Conservation (phyloP, 2,113 vertebrate species). For the Platichthys flesus region DNA sequence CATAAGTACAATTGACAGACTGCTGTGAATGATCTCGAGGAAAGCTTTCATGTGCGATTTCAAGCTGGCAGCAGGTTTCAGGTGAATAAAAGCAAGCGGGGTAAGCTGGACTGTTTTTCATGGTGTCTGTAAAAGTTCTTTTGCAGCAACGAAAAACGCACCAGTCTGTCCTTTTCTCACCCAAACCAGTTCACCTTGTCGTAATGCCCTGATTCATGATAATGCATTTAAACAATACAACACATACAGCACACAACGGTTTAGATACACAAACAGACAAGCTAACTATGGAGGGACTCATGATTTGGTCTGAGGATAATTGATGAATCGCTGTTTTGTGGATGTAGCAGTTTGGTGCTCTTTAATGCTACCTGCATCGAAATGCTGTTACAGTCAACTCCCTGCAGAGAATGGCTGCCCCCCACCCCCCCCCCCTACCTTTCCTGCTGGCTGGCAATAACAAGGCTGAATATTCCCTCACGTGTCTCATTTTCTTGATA, state of each 20-base stretch:
- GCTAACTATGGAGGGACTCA: constrained; percentile 20
- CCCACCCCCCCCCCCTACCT: not conserved
- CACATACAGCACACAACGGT: not conserved
- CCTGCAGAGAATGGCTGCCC: constrained; percentile 35
- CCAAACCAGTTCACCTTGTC: not conserved
- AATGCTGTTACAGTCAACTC: constrained; percentile 46
- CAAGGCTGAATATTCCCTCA: constrained; percentile 46
- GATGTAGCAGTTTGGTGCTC: constrained; percentile 28
- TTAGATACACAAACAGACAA: constrained; percentile 32
- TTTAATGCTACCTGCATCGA: constrained; percentile 35
- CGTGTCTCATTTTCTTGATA: constrained; percentile 57
- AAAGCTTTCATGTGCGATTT: constrained; percentile 58
- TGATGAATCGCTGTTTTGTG: constrained; percentile 45
- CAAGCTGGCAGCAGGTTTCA: constrained; percentile 44
- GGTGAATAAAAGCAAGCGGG: constrained; percentile 32
- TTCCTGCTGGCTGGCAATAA: constrained; percentile 44
- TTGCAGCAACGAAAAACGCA: not conserved
- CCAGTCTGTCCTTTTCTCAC: constrained; percentile 1
- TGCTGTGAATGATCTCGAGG: constrained; percentile 50
- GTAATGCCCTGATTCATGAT: not conserved
- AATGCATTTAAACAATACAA: not conserved
- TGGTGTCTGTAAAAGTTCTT: not conserved
- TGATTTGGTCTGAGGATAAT: constrained; percentile 56
- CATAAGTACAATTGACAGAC: constrained; percentile 55
- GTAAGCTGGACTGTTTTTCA: constrained; percentile 10